phyloP scores from a whole-genome alignment of 2,888 invertebrate species.

The Arenicola marina region DNA sequence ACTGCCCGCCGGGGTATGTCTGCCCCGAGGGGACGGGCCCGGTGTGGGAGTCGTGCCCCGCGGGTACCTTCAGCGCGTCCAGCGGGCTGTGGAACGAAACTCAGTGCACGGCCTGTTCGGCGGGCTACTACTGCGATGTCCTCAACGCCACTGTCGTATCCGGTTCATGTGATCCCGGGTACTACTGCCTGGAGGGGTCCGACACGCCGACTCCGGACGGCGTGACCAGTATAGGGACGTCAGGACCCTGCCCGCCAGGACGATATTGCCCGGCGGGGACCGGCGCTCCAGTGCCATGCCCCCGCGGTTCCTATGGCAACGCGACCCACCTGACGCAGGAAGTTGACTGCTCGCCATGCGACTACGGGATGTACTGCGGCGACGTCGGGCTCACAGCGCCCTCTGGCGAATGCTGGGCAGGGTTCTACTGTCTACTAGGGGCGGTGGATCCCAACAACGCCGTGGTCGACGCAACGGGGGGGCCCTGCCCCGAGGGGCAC shows the following conservation, averaged over 20 bases:
- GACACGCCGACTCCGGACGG: conserved; percentile 44
- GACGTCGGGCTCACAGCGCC: conserved; percentile 42
- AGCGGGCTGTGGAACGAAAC: conserved; percentile 40
- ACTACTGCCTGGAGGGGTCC: conserved; percentile 53
- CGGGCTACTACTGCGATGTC: conserved; percentile 49
- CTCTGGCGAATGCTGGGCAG: conserved; percentile 50
- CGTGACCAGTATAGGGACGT: conserved; percentile 43
- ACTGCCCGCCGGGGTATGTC: conserved; percentile 52
- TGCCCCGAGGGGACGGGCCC: conserved; percentile 54
- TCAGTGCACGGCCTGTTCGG: conserved; percentile 53
- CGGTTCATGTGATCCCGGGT: conserved; percentile 47
- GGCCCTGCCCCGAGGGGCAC: conserved; percentile 54
- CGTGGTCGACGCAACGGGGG: conserved; percentile 38
- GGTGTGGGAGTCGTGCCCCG: conserved; percentile 51
- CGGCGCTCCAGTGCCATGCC: conserved; percentile 44
- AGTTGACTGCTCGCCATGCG: conserved; percentile 46
- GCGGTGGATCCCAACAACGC: conserved; percentile 31
- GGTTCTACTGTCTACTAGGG: conserved; percentile 53
- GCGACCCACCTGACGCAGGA: conserved; percentile 45
- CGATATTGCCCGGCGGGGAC: conserved; percentile 46
- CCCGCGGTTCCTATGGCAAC: conserved; percentile 49
- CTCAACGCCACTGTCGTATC: conserved; percentile 42
- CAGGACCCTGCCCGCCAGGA: conserved; percentile 54
- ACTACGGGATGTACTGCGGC: conserved; percentile 47
- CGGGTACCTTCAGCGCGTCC: conserved; percentile 47